Percentiles rank a stretch among this genome's conserved stretches.
These are phyloP conservation scores for Ciconia stormi DNA, from an alignment of 2,113 vertebrate genomes.

Conservation along the genomic window DNA sequence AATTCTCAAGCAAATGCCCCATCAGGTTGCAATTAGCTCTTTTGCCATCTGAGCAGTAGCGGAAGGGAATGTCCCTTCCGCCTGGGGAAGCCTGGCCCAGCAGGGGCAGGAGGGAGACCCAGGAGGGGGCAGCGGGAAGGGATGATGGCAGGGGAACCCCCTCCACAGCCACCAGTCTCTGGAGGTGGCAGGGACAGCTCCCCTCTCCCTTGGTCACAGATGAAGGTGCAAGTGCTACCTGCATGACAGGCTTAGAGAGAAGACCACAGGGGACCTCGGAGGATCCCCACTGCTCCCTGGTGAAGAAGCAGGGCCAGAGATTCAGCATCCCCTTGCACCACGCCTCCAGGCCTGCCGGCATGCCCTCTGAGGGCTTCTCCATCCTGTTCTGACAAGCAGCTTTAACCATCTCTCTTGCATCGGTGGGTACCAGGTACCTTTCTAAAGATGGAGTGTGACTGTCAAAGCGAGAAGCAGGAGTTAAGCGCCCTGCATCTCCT, in stretches of 20 bases:
- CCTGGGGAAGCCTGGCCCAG: too few relatives aligned
- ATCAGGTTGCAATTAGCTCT: neutral
- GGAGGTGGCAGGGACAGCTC: neutral
- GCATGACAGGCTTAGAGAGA: neutral
- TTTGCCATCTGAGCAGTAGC: neutral
- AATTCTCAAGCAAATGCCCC: neutral
- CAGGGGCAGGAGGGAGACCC: neutral
- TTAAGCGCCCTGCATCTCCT: neutral
- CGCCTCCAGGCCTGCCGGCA: neutral
- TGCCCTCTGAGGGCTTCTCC: neutral
- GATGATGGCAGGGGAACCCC: fast-evolving
- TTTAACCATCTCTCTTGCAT: neutral
- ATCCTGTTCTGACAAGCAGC: neutral
- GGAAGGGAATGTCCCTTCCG: neutral
- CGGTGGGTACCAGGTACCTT: neutral
- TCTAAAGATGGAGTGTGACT: fast-evolving
- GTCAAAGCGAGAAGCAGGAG: neutral
- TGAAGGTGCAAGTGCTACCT: neutral
- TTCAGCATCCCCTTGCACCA: fast-evolving
- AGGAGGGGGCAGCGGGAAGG: neutral
- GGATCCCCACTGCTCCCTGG: fast-evolving
- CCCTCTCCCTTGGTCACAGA: neutral
- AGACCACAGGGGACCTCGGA: neutral
- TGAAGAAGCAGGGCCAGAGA: neutral
- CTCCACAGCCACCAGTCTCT: neutral